Evolutionary conservation across 53 echinoderm and acorn worm genomes (phyloP).

Genomic region (Antedon mediterranea): DNA sequence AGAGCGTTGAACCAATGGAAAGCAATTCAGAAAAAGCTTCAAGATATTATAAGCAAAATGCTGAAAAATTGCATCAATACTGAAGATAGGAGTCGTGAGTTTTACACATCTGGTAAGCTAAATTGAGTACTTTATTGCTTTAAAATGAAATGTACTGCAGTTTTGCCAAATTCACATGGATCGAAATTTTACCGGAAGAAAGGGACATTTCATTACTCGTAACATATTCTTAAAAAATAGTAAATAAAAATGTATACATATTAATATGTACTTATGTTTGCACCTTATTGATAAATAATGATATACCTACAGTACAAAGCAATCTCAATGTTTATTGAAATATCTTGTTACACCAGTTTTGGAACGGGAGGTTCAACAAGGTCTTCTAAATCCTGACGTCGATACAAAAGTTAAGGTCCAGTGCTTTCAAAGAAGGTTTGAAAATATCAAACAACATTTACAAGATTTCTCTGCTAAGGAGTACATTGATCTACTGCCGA

Average conservation of each 20-base stretch:
- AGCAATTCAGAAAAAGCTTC: constrained; percentile 35
- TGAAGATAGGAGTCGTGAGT: constrained; percentile 13
- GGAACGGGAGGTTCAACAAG: constrained; percentile 45
- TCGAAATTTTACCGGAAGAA: too few species aligned
- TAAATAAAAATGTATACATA: too few species aligned
- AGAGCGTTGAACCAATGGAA: constrained; percentile 68
- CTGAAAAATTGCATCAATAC: constrained; percentile 10
- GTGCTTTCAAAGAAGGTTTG: constrained; percentile 45
- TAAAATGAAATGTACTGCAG: too few species aligned
- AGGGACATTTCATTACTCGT: too few species aligned
- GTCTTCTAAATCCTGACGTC: constrained; percentile 11
- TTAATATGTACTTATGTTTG: too few species aligned
- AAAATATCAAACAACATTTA: constrained; percentile 52
- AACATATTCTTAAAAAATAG: too few species aligned
- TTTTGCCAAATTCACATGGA: too few species aligned
- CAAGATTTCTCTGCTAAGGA: constrained; percentile 78
- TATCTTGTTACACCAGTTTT: constrained; percentile 17
- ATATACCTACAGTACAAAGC: too few species aligned
- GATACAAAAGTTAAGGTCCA: constrained; percentile 23
- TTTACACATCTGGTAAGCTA: constrained; percentile 42
- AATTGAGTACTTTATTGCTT: too few species aligned
- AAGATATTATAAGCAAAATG: constrained; percentile 35
- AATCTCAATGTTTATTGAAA: neutral
- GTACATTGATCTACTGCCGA: constrained; percentile 59
- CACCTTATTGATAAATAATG: too few species aligned